Conservation (phyloP, 1,140 invertebrate species). For the Cardiocondyla obscurior region DNA sequence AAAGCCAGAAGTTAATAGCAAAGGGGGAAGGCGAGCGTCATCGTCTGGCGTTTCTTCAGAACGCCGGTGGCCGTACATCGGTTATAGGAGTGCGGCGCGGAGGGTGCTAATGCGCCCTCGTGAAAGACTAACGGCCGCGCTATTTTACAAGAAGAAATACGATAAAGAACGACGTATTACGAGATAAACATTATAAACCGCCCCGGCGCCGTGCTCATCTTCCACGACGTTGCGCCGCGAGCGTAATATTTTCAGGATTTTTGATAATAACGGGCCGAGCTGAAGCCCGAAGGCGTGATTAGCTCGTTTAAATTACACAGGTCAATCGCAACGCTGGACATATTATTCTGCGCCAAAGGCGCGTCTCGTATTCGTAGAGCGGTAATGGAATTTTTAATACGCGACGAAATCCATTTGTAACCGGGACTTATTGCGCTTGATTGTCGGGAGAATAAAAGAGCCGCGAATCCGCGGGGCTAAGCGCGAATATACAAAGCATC, state of each 20-base stretch:
- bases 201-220: neutral
- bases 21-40: conserved; percentile 3
- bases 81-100: conserved; percentile 18
- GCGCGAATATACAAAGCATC: conserved; percentile 46
- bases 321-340: neutral
- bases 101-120: conserved; percentile 59
- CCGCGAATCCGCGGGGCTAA: conserved; percentile 9
- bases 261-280: neutral
- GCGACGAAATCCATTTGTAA: conserved; percentile 8
- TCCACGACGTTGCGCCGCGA: conserved; percentile 1
- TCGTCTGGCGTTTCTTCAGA: conserved; percentile 37
- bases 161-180: conserved; percentile 57
- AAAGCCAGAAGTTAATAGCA: conserved; percentile 21
- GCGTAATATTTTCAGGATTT: neutral
- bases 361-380: neutral
- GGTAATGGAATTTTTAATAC: neutral
- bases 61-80: neutral
- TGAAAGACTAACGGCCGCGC: conserved; percentile 60
- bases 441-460: neutral
- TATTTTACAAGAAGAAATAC: conserved; percentile 65
- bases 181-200: conserved; percentile 72
- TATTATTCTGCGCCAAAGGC: neutral
- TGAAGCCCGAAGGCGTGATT: neutral
- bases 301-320: no score
- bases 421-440: neutral